Evolutionary conservation across 2,797 vertebrate genomes (phyloP), one percentile per base, ranked within the genome.

Genomic region (Carcharodon carcharias): DNA sequence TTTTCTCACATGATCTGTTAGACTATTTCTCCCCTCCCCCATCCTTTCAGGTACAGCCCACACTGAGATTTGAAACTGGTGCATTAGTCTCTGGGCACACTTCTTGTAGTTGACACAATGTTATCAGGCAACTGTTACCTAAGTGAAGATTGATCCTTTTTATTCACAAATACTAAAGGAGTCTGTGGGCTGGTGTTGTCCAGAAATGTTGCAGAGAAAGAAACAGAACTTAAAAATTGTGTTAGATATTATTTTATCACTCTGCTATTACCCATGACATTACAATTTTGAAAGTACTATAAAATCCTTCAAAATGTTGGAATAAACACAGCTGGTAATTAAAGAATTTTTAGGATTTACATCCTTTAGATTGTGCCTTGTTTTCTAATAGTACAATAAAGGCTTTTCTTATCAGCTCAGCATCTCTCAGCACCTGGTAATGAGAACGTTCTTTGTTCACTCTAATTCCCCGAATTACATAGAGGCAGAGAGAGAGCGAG

Each of bases 221-320:
- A 45, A 96, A 94, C 97, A 97, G 96, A 97, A 97, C 97, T 97
- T 96, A 45, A 97, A 97, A 97, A 96, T 97, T 97, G 96, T 96
- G 96, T 96, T 96, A 96, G 54, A 61, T 96, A 96, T 97, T 97
- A 97, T 97, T 97, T 97, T 96, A 96, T 96, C 96, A 96, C 63
- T 45, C n/a, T 23, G 11, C 91, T 93, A 96, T 96, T 56, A 96
- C 97, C 97, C 96, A 97, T 96, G 96, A 96, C 50, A 96, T 71
- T 35, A 65, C 82, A 96, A 71, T 67, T 77, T 96, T 96, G 96
- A 96, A 96, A 54, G 23, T 71, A 95, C 31, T 28, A 4, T 28
- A 31, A 73, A 93, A 63, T 63, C n/a, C 14, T 65, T 92, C 61
- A 40, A 92, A 73, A 77, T 54, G 31, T 58, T 28, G 56, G 69